Base-by-base conservation (phyloP, 2,888 invertebrate species). In the Operophtera brumata region DNA sequence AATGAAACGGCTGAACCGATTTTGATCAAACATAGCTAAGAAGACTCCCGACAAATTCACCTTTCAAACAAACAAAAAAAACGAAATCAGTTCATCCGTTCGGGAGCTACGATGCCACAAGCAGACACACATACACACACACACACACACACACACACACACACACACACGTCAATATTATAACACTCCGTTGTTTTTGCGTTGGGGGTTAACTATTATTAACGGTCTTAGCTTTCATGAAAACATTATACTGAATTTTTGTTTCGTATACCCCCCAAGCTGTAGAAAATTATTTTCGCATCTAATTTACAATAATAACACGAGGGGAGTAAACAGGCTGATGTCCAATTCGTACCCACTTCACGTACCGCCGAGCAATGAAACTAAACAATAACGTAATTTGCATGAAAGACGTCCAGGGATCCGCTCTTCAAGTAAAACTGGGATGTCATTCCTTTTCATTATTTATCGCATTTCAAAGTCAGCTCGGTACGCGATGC, bases 361-460 rank as follows among this genome's bases (percentile, higher is more conserved):
- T 62, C 63, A 63, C 61, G 63, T 68, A 63, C 63, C 59, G 66
- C 61, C 47, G 59, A 65, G 59, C 62, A 62, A 62, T 65, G 54
- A 62, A 62, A 65, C 64, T 65, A 62, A 62, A 62, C 64, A 65
- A 62, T 73, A 73, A 75, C 74, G 73, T 67, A 73, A 75, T 82
- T 81, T 74, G 69, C 74, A 70, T 70, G 69, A 73, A 70, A 66
- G 69, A 78, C 64, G 75, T 66, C 72, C 73, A 76, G 77, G 71
- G 73, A 78, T 76, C 73, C 75, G 71, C 72, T 67, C 66, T 71
- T 70, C 67, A 64, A 68, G 66, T 69, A 70, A 75, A 78, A 77
- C 70, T 71, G 71, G 65, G 64, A 59, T 64, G 62, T 67, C 67
- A 73, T 75, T 71, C 67, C 66, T 61, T 71, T 64, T 71, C 70